Percentiles rank a stretch among this genome's conserved stretches.
These are phyloP conservation scores for Coronaproctus castanopsis DNA, from an alignment of 2,888 invertebrate genomes.

Conservation along the genomic window DNA sequence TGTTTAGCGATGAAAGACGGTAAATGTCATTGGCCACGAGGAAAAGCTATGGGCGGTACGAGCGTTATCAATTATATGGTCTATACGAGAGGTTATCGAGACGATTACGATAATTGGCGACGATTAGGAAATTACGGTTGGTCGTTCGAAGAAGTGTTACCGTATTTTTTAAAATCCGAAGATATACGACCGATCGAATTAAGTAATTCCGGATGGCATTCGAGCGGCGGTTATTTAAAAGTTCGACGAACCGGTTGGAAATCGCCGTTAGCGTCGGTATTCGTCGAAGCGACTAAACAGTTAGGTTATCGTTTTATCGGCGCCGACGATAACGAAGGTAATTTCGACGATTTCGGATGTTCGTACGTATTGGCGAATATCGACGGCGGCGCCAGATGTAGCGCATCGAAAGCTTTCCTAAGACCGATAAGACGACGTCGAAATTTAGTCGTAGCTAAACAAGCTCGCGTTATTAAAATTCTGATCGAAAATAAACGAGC, in stretches of 20 bases:
- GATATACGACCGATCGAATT: constrained; percentile 51
- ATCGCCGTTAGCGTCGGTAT: constrained; percentile 55
- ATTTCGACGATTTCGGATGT: constrained; percentile 37
- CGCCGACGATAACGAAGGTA: constrained; percentile 26
- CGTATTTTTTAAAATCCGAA: constrained; percentile 67
- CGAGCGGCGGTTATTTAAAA: constrained; percentile 52
- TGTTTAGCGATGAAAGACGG: constrained; percentile 22
- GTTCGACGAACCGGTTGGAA: constrained; percentile 68
- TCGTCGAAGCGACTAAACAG: constrained; percentile 48
- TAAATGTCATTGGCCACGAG: constrained; percentile 27
- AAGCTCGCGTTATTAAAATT: constrained; percentile 36
- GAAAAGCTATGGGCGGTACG: constrained; percentile 32
- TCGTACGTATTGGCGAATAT: constrained; percentile 42
- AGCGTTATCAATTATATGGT: constrained; percentile 35
- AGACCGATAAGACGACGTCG: constrained; percentile 32
- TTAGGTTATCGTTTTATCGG: constrained; percentile 46
- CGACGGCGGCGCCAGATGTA: constrained; percentile 45
- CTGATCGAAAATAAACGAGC: constrained; percentile 45
- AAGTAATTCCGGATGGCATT: constrained; percentile 42
- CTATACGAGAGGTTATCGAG: constrained; percentile 31
- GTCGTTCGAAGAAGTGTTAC: constrained; percentile 58
- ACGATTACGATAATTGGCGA: constrained; percentile 33
- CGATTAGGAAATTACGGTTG: constrained; percentile 56
- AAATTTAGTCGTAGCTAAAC: constrained; percentile 14
- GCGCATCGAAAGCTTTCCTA: constrained; percentile 42